Base-by-base conservation (phyloP, 2,113 vertebrate species). In the Caranx ignobilis region DNA sequence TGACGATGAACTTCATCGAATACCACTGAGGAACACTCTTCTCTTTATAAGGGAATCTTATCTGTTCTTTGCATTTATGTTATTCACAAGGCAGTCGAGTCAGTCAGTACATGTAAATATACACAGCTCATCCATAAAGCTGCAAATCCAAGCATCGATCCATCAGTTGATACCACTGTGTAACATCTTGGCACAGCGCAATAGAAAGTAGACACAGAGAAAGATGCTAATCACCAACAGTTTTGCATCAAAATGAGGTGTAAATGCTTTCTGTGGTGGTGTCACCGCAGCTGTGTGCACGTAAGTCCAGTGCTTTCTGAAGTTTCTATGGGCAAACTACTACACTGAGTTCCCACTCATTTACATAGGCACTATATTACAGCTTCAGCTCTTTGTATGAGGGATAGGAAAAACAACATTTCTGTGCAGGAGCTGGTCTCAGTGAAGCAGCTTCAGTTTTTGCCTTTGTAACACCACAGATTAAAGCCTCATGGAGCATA, bases 1-100 rank as follows among this genome's bases (percentile, higher is more conserved):
- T 87, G 78, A 93, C 39, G 3, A 71, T 65, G 7, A 55, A 56
- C 37, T 16, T n/a, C 9, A 32, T 50, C 4, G 18, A 54, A 6
- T 18, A 3, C 1, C 11, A 43, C 12, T 21, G 18, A 21, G 11
- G 31, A 6, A 52, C 31, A 6, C 11, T 55, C 6, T 26, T 37
- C 6, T 47, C 47, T 57, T 32, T 32, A 4, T 1, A 41, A 8
- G 15, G 34, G 10, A 39, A 60, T 19, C 16, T 21, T 47, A 11
- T 5, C 8, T 0, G 18, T 26, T 26, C 26, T 26, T 26, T 26
- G 26, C 26, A 26, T 26, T 26, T 26, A 26, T 26, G 26, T 26
- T 26, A 26, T 26, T 26, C 26, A 26, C 26, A 26, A 26, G 26
- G 26, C 26, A 26, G 26, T 26, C 1, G 26, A 26, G 26, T 26